Evolutionary conservation across 2,113 vertebrate genomes (phyloP).

Genomic region (Bostrychus sinensis): DNA sequence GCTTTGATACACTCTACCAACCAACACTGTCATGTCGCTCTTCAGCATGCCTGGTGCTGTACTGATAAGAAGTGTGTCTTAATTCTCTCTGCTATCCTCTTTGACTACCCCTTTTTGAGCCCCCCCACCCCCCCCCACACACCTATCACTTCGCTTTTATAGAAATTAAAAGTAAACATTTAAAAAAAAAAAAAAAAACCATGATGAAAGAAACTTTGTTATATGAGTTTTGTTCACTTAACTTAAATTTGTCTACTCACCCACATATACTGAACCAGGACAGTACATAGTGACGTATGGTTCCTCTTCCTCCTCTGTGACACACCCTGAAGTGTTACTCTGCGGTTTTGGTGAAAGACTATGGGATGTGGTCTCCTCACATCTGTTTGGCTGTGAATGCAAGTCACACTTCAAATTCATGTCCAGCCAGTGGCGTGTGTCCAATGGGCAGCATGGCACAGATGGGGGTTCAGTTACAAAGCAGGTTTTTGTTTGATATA

Average conservation of each 20-base stretch:
- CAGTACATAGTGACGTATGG: slow-evolving; percentile 64
- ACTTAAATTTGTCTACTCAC: slow-evolving; percentile 63
- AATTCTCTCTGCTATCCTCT: slow-evolving; percentile 39
- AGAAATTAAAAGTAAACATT: slow-evolving; percentile 18
- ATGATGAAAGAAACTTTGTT: slow-evolving; percentile 8
- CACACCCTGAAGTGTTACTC: slow-evolving; percentile 30
- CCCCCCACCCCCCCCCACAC: slow-evolving; percentile 1
- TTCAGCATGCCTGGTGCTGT: slow-evolving; percentile 53
- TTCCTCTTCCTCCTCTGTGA: slow-evolving; percentile 58
- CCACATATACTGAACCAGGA: slow-evolving; percentile 64
- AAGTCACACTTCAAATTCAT: slow-evolving; percentile 38
- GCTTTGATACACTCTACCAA: slow-evolving; percentile 34
- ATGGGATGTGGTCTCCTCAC: slow-evolving; percentile 11
- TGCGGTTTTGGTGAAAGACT: slow-evolving; percentile 19
- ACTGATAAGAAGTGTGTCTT: slow-evolving; percentile 68
- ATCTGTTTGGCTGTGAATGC: slow-evolving; percentile 20
- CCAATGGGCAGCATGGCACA: slow-evolving; percentile 25
- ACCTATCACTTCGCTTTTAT: background rate
- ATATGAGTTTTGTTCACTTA: slow-evolving; percentile 5
- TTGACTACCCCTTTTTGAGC: slow-evolving; percentile 16
- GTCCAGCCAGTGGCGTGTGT: slow-evolving; percentile 38
- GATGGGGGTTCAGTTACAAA: slow-evolving; percentile 22
- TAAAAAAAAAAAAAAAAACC: background rate
- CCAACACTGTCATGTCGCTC: slow-evolving; percentile 50
- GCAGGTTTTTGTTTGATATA: slow-evolving; percentile 42